These are phyloP conservation scores for Eidolon helvum DNA, from an alignment of 2,113 vertebrate genomes.

Conservation along the genomic window DNA sequence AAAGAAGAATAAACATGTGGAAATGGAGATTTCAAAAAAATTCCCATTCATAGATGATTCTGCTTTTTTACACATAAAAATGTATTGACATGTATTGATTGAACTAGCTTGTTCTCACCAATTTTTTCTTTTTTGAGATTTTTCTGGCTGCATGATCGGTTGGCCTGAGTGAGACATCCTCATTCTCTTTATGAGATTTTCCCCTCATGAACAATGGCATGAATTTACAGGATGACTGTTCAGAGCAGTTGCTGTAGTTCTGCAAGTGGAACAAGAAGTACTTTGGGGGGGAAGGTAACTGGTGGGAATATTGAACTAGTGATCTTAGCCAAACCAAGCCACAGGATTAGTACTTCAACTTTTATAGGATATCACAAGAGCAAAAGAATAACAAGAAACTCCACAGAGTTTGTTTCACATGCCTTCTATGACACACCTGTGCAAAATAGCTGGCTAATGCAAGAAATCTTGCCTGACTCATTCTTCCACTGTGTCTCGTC, in stretches of 20 bases:
- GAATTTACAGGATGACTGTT: conserved; percentile 17
- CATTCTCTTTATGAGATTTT: conserved; percentile 44
- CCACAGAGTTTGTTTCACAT: not conserved
- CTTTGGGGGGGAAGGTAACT: not conserved
- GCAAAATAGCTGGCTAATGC: not conserved
- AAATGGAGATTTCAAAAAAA: conserved; percentile 49
- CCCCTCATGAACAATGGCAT: not conserved
- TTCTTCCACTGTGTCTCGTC: not conserved
- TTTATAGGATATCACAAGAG: not conserved
- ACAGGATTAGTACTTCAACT: not conserved
- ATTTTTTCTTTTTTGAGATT: not conserved
- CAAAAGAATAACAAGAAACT: not conserved
- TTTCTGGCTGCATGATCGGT: not conserved
- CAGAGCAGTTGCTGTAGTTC: not conserved
- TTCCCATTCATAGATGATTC: not conserved
- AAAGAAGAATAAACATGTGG: not conserved
- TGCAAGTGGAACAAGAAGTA: conserved; percentile 24
- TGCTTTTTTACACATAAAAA: conserved; percentile 10
- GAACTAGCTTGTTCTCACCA: not conserved
- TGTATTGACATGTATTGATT: not conserved
- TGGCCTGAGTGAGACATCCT: not conserved
- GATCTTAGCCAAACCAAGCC: not conserved
- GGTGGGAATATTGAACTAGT: conserved; percentile 28
- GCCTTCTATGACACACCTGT: not conserved
- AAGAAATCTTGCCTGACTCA: conserved; percentile 9